Conservation (phyloP, 2,888 invertebrate species). For the Apodemia mormo region DNA sequence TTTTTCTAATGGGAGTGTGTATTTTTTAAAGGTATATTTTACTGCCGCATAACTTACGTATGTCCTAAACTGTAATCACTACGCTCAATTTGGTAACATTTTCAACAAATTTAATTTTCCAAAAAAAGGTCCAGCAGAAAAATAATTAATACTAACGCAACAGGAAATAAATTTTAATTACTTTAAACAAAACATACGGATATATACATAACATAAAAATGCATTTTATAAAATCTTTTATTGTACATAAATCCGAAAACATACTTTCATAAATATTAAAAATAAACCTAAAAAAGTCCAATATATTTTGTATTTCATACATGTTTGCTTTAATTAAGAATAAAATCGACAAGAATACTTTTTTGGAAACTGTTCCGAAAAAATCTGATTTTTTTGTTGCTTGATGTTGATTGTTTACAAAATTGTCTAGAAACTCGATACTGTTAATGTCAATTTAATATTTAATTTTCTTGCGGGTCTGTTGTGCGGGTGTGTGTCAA, state of each 20-base stretch:
- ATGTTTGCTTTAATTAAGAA: neutral
- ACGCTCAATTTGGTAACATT: neutral
- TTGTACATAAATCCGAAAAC: neutral
- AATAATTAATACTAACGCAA: constrained; percentile 6
- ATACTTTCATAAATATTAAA: neutral
- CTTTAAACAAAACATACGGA: neutral
- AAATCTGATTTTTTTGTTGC: neutral
- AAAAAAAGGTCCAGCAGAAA: neutral
- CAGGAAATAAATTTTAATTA: constrained; percentile 14
- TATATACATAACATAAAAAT: neutral
- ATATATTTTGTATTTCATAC: neutral
- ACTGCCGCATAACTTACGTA: too few relatives aligned
- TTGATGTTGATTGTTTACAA: neutral
- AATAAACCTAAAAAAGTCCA: neutral
- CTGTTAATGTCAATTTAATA: too few relatives aligned
- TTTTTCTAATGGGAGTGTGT: too few relatives aligned
- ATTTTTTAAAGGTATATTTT: too few relatives aligned
- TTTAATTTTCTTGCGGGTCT: too few relatives aligned
- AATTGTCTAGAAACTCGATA: too few relatives aligned
- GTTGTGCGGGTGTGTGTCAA: too few relatives aligned
- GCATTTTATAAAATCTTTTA: neutral
- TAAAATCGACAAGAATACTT: neutral
- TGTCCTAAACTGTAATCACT: too few relatives aligned
- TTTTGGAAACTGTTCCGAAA: neutral
- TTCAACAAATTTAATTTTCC: neutral